These are phyloP conservation scores for Eptesicus fuscus DNA, from an alignment of 2,113 vertebrate genomes.

Conservation along the genomic window DNA sequence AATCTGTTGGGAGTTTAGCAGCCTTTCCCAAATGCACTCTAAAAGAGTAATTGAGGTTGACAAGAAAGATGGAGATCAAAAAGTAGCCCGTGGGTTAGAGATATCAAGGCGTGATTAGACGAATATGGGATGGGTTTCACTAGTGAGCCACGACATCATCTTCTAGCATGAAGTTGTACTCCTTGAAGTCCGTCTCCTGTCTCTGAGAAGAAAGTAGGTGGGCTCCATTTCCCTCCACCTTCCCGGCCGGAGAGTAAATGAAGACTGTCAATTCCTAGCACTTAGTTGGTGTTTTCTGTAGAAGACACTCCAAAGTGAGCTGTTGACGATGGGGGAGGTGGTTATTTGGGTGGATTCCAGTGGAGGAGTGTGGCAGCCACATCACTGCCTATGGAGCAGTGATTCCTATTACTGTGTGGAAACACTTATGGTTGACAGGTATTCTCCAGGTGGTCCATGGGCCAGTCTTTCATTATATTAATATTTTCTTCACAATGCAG, in stretches of 20 bases:
- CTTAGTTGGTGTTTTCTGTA: not conserved
- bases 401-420: not conserved
- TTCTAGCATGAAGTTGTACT: not conserved
- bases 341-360: not conserved
- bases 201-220: not conserved
- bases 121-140: not conserved
- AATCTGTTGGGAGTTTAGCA: not conserved
- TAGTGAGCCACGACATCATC: not conserved
- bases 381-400: not conserved
- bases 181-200: not conserved
- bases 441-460: not conserved
- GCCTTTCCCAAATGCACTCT: not conserved
- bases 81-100: not conserved
- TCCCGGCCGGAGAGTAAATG: not conserved
- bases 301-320: not conserved
- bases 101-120: not conserved
- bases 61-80: not conserved
- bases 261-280: not conserved
- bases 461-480: not conserved
- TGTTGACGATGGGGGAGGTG: not conserved
- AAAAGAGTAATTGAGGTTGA: not conserved
- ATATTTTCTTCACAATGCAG: not conserved
- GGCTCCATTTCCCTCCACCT: not conserved
- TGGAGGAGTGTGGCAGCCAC: not conserved
- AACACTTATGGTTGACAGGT: not conserved